These are phyloP conservation scores for Pygocentrus nattereri DNA, from an alignment of 2,797 vertebrate species.

Conservation along the genomic window DNA sequence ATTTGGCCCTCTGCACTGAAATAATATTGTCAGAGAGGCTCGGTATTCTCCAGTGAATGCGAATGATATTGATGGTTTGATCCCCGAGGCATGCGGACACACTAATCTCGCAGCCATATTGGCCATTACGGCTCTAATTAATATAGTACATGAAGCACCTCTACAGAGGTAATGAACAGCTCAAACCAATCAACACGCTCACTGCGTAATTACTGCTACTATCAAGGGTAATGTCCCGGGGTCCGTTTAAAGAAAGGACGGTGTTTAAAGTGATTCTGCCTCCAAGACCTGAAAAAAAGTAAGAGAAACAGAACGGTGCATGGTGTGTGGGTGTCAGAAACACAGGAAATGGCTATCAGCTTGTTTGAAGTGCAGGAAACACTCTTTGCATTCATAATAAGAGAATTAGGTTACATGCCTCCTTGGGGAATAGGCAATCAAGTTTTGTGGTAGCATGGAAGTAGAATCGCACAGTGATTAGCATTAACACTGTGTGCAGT, in stretches of 20 bases:
- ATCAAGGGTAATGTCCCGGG: conserved; percentile 86
- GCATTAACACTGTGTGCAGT: conserved; percentile 24
- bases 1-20: conserved; percentile 26
- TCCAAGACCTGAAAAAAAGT: conserved; percentile 77
- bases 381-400: conserved; percentile 79
- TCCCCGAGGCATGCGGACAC: conserved; percentile 54
- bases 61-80: conserved; percentile 46
- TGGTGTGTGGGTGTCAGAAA: conserved; percentile 83
- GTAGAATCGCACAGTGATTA: conserved; percentile 50
- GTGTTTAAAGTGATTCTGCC: conserved; percentile 85
- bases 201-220: conserved; percentile 85
- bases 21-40: conserved; percentile 37
- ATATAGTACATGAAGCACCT: conserved; percentile 56
- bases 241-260: conserved; percentile 73
- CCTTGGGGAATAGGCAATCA: conserved; percentile 79
- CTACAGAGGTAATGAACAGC: conserved; percentile 75
- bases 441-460: conserved; percentile 75
- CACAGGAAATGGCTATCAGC: conserved; percentile 80
- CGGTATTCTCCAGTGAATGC: conserved; percentile 28
- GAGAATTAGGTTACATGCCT: conserved; percentile 81
- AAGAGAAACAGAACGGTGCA: neutral
- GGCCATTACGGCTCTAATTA: conserved; percentile 63
- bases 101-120: conserved; percentile 54
- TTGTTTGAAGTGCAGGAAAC: conserved; percentile 73
- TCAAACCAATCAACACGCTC: conserved; percentile 76